Evolutionary conservation across 2,113 vertebrate species (phyloP).

Genomic region (Rhipidura dahli): DNA sequence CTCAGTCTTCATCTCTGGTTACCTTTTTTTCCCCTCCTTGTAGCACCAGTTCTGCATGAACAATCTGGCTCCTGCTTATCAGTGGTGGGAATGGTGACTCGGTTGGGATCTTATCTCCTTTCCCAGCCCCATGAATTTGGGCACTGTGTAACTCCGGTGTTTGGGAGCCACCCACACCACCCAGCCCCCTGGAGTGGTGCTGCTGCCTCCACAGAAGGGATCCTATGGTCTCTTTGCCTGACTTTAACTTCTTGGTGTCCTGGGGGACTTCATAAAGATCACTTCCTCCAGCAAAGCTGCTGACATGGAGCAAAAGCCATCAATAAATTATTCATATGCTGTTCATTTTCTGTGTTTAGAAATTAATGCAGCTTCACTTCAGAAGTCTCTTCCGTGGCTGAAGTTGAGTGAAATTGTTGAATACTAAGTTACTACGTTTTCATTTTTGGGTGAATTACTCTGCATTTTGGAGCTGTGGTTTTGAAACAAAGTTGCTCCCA

Average conservation of each 20-base stretch:
- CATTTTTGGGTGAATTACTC: background rate
- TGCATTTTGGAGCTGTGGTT: background rate
- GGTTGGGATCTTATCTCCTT: background rate
- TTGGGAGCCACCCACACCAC: background rate
- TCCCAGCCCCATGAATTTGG: background rate
- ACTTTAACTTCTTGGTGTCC: conserved; percentile 42
- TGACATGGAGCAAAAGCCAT: conserved; percentile 57
- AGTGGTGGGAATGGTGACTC: background rate
- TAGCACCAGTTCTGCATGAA: background rate
- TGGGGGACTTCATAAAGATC: conserved; percentile 64
- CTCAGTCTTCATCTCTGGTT: background rate
- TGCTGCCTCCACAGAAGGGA: background rate
- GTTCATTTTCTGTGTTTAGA: conserved; percentile 54
- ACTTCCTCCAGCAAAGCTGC: conserved; percentile 58
- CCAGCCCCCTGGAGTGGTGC: rapidly evolving
- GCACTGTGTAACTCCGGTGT: too few relatives aligned
- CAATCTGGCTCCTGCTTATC: background rate
- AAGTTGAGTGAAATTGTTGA: background rate
- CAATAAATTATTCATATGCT: conserved; percentile 64
- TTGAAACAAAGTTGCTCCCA: background rate
- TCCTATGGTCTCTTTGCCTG: background rate
- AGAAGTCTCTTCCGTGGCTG: background rate
- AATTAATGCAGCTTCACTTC: conserved; percentile 59
- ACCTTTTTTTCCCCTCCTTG: rapidly evolving
- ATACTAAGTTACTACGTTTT: background rate